phyloP scores from a whole-genome alignment of 2,888 invertebrate genomes.

The Thecophora atra region DNA sequence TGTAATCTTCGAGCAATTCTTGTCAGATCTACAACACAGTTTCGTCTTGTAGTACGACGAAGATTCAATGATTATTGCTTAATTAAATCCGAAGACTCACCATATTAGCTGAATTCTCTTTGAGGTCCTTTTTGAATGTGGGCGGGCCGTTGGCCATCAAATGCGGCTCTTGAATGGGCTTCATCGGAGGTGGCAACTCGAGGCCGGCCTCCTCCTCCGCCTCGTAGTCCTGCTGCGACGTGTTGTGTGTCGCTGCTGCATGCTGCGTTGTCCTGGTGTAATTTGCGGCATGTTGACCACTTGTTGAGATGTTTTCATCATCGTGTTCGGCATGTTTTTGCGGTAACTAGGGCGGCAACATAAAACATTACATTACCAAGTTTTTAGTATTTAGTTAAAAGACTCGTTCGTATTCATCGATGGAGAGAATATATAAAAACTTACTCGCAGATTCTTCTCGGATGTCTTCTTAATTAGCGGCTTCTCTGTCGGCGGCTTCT shows the following conservation, averaged over 20 bases:
- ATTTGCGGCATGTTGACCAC: constrained; percentile 45
- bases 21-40: too few species aligned
- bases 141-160: constrained; percentile 65
- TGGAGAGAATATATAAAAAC: too few species aligned
- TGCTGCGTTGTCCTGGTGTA: constrained; percentile 53
- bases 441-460: constrained; percentile 85
- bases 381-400: neutral
- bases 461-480: constrained; percentile 82
- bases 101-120: constrained; percentile 71
- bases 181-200: constrained; percentile 95
- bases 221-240: constrained; percentile 60
- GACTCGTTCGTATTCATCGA: too few species aligned
- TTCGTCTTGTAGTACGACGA: too few species aligned
- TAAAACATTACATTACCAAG: neutral
- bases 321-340: constrained; percentile 66
- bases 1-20: too few species aligned
- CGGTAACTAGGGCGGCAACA: constrained; percentile 49
- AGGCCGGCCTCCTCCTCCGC: constrained; percentile 82
- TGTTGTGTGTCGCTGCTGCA: constrained; percentile 64
- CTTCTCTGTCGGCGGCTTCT: constrained; percentile 73
- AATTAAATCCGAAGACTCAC: constrained; percentile 63
- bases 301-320: constrained; percentile 52
- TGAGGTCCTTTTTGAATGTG: constrained; percentile 66
- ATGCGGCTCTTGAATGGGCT: constrained; percentile 81
- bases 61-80: too few species aligned